phyloP scores from a whole-genome alignment of 2,888 invertebrate species.

The Spatulosminthurus flaviceps region DNA sequence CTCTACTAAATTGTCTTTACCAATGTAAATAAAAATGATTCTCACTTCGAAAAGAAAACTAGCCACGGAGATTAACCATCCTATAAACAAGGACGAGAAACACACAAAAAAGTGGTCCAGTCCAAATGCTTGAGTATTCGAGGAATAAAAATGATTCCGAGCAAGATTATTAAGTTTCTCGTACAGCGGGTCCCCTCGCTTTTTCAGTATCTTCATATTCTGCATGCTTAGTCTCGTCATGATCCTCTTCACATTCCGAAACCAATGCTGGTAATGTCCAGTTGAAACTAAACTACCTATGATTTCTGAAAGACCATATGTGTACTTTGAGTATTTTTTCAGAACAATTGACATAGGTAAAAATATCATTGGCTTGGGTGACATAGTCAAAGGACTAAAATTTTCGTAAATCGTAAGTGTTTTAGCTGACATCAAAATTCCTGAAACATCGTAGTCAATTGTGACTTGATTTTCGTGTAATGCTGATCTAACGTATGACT shows the following conservation, averaged over 20 bases:
- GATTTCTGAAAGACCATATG: background rate
- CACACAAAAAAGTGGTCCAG: background rate
- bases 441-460: conserved; percentile 11
- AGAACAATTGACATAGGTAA: background rate
- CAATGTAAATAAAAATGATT: background rate
- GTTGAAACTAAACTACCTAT: background rate
- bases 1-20: no score
- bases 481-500: background rate
- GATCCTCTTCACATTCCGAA: background rate
- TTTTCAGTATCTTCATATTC: no score
- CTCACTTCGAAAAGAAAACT: background rate
- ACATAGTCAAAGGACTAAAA: background rate
- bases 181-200: background rate
- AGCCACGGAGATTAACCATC: background rate
- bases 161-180: background rate
- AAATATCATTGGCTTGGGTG: background rate
- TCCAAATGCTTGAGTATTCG: background rate
- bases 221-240: no score
- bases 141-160: background rate
- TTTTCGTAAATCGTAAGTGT: background rate
- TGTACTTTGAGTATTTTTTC: background rate
- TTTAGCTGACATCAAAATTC: background rate
- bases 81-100: background rate
- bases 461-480: background rate
- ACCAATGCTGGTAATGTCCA: background rate